A percentile compares a stretch with the other conserved stretches of the same genome.
These are phyloP conservation scores for Carassius auratus DNA, from an alignment of 2,113 vertebrate genomes.

Conservation along the genomic window DNA sequence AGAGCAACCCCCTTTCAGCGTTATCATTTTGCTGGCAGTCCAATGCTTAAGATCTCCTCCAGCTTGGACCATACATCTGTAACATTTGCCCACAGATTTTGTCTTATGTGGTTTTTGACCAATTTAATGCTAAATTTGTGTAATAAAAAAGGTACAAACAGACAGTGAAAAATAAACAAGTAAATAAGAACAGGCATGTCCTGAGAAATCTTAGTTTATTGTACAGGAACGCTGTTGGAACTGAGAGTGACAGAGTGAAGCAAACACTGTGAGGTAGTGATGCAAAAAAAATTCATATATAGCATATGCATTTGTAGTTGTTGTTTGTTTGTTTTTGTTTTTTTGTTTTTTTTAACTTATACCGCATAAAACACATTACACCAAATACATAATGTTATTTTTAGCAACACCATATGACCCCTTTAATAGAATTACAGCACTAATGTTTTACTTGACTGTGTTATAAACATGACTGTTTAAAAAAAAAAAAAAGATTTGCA, in stretches of 20 bases:
- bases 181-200: slow-evolving; percentile 7
- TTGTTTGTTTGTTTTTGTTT: neutral
- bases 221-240: neutral
- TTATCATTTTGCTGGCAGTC: neutral
- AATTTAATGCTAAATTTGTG: slow-evolving; percentile 27
- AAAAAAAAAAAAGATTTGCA: too few relatives aligned
- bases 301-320: neutral
- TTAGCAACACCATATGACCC: too few relatives aligned
- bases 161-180: slow-evolving; percentile 21
- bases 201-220: neutral
- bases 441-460: too few relatives aligned
- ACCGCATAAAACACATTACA: too few relatives aligned
- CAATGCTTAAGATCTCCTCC: slow-evolving; percentile 3
- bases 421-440: too few relatives aligned
- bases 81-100: slow-evolving; percentile 11
- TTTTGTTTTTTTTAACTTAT: too few relatives aligned
- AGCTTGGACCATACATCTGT: slow-evolving; percentile 6
- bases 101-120: slow-evolving; percentile 30
- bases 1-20: neutral
- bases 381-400: too few relatives aligned
- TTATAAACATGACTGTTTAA: too few relatives aligned
- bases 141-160: slow-evolving; percentile 32
- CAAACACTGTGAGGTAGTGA: neutral
- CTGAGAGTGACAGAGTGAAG: neutral
- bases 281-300: neutral